These are phyloP conservation scores for Saiga tatarica DNA, from an alignment of 2,113 vertebrate species.

Conservation along the genomic window DNA sequence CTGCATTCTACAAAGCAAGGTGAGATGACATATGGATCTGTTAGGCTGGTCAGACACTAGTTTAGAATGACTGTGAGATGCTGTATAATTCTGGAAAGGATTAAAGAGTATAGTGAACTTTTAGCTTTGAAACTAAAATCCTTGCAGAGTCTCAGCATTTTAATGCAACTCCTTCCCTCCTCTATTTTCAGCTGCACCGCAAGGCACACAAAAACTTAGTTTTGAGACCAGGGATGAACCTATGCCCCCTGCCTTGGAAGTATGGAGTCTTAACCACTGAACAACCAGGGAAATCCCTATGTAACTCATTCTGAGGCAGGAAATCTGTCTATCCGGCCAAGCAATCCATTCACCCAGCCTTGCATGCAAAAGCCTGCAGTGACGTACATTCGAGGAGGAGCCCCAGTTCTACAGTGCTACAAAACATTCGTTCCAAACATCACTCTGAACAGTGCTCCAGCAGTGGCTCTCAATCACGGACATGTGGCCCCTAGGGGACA, in stretches of 20 bases:
- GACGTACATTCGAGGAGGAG: rapidly evolving
- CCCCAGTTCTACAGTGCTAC: rapidly evolving
- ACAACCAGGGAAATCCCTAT: not conserved
- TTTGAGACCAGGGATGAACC: not conserved
- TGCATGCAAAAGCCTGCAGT: rapidly evolving
- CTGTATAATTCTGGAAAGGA: not conserved
- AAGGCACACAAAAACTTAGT: not conserved
- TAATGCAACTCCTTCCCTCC: not conserved
- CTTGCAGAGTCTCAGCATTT: too few species aligned
- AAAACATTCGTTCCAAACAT: rapidly evolving
- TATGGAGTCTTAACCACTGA: not conserved
- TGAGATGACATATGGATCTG: rapidly evolving
- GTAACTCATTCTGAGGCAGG: too few species aligned
- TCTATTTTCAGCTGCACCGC: rapidly evolving
- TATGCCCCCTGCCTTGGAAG: not conserved
- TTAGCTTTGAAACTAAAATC: not conserved
- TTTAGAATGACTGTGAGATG: not conserved
- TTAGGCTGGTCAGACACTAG: too few species aligned
- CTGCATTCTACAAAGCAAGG: not conserved
- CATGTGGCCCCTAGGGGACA: not conserved
- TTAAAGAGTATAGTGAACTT: not conserved
- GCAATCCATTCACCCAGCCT: not conserved
- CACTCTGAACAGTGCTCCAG: conserved; percentile 37
- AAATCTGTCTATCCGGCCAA: not conserved
- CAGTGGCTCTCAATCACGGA: not conserved